Evolutionary conservation across 1,140 invertebrate genomes (phyloP), one percentile per base, ranked within the genome.

Genomic region (Coboldia fuscipes): DNA sequence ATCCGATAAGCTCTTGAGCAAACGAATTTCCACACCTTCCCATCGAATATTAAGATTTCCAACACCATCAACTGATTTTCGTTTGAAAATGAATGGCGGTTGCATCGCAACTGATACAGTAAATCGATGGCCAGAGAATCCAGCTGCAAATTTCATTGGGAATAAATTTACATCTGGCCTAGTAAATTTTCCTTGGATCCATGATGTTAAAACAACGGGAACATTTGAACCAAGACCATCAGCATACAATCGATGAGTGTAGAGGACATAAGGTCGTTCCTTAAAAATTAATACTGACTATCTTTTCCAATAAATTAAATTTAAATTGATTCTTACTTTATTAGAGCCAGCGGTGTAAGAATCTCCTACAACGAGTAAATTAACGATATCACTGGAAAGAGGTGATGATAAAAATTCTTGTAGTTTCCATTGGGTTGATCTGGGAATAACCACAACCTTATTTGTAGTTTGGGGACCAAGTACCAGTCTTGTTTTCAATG

Each of bases 121-220:
- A 44, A 80, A 71, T 29, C 70, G 60, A 45, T 75, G 72, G n/a
- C 74, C 73, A 19, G 70, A 63, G 43, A 77, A 76, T 9, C 75
- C 74, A 15, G 58, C 30, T 0, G 43, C 47, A 43, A 77, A 65
- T 54, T 80, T 80, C 24, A n/a, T 27, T 8, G 73, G 72, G 53
- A 75, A 80, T 18, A 78, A 50, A 49, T 70, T 54, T 0, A 72
- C 57, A 17, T 65, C 45, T 0, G 58, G 54, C 33, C 67, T 63
- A 2, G 72, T 69, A 35, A 70, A 60, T 16, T 56, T 61, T 24
- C 66, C 63, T 22, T 61, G 60, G 13, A 58, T 56, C 73, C 74
- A 80, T 16, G 73, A 72, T 20, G 65, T 70, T 14, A 78, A 40
- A 6, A 76, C 64, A 18, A 63, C 38, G 2, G 70, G 63, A 23